Percentiles rank a stretch among this genome's conserved stretches.
Conservation (phyloP, 2,888 invertebrate genomes). For the Nephrotoma guestfalica region DNA sequence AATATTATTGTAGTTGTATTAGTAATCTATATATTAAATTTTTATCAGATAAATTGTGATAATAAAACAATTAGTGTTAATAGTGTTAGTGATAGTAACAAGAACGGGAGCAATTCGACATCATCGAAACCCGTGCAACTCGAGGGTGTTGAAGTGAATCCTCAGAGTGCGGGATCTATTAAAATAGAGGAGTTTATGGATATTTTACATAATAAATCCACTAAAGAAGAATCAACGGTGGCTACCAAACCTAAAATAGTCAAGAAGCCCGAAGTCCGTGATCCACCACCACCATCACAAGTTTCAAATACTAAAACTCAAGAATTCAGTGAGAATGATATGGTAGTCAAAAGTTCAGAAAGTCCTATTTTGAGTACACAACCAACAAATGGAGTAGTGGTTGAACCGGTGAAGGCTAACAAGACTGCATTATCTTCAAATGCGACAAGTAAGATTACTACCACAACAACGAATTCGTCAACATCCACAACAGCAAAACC, state of each 20-base stretch:
- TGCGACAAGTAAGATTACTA: constrained; percentile 7
- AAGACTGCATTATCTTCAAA: background rate
- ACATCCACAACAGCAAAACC: constrained; percentile 27
- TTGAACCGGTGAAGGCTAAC: background rate
- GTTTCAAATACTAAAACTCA: background rate
- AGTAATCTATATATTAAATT: background rate
- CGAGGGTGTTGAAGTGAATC: background rate
- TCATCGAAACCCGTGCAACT: background rate
- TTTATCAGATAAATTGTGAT: constrained; percentile 5
- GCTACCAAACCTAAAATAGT: background rate
- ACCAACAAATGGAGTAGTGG: background rate
- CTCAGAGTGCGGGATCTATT: background rate
- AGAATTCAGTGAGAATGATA: background rate
- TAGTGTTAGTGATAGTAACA: background rate
- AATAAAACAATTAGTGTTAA: background rate
- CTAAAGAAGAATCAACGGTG: background rate
- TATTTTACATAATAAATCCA: background rate
- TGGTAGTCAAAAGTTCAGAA: background rate
- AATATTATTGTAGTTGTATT: background rate
- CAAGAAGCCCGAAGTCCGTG: no score
- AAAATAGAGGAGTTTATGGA: background rate
- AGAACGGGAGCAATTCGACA: no score
- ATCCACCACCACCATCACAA: no score
- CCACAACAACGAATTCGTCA: constrained; percentile 18
- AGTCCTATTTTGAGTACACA: background rate